Percentiles rank a stretch among this genome's conserved stretches.
Conservation (phyloP, 2,113 vertebrate species). For the Thinocorus orbignyianus region DNA sequence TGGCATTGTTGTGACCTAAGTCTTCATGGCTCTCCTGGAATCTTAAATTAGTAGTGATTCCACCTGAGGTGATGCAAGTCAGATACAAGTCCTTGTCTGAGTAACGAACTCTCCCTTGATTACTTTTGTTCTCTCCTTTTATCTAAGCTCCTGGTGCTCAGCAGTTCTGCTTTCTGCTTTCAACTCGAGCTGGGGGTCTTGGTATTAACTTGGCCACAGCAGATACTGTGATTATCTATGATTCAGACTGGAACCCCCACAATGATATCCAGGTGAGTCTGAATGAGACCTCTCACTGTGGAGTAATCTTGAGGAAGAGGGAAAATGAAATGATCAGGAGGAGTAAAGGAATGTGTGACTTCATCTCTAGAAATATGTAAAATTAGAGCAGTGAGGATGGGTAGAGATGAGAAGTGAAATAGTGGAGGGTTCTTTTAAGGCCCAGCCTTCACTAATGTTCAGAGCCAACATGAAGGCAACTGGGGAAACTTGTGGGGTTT, state of each 20-base stretch:
- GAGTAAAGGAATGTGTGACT: neutral
- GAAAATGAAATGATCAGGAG: neutral
- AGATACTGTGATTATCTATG: constrained; percentile 97
- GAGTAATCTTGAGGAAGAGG: neutral
- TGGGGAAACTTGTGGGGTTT: neutral
- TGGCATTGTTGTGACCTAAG: neutral
- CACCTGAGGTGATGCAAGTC: neutral
- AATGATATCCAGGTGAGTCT: constrained; percentile 95
- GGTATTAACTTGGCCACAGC: constrained; percentile 98
- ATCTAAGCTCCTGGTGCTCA: constrained; percentile 90
- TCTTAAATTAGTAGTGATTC: neutral
- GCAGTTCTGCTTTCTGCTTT: constrained; percentile 97
- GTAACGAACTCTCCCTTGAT: neutral
- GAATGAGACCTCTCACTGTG: neutral
- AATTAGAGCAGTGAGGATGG: neutral
- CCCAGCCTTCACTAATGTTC: neutral
- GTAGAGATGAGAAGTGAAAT: neutral
- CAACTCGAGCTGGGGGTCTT: constrained; percentile 95
- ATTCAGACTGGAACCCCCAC: constrained; percentile 99
- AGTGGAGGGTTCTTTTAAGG: neutral
- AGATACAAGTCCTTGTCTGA: neutral
- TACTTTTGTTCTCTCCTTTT: neutral
- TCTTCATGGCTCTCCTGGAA: neutral
- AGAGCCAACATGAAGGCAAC: neutral
- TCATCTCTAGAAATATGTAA: neutral